Evolutionary conservation across 2,113 vertebrate species (phyloP), one percentile per base, ranked within the genome.

Genomic region (Chamaea fasciata): DNA sequence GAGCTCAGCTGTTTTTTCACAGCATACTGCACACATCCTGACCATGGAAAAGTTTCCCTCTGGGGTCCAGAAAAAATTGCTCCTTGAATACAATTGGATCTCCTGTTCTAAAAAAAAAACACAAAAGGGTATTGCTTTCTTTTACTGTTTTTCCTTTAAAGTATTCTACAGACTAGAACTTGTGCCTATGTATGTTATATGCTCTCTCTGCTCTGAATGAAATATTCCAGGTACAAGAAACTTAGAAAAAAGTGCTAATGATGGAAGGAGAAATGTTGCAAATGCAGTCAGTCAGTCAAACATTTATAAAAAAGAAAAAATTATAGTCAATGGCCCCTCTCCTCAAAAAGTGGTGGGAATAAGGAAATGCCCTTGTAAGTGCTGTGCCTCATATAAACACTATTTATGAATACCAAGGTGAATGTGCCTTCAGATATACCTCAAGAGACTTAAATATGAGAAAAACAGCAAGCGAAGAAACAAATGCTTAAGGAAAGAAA

Each of bases 401-500:
- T 88, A 47, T 94, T 89, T 89, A 62, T 91, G 65, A 59, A 37
- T 53, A 74, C n/a, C 56, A 41, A 77, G 83, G 70, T 68, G 75
- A 87, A 56, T 75, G 69, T 81, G 81, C 60, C 78, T 81, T 89
- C 42, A 62, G 69, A 81, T 80, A 59, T 62, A 77, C 69, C 92
- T 95, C 59, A 23, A n/a, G 92, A 95, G 93, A 91, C 69, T 90
- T 63, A 52, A 13, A 65, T 86, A 94, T 68, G 69, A 94, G 85
- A 91, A 90, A 96, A 95, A 28, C 92, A 93, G 93, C 65, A 87
- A 62, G 52, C 69, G 30, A 75, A 74, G 84, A 70, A 94, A 91
- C 59, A 95, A 91, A 82, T 79, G 65, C 65, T 69, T 91, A 26
- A 68, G 78, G 57, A 84, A 90, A 41, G 6, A 44, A 89, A 92